Evolutionary conservation across 2,113 vertebrate genomes (phyloP).

Genomic region (Abramis brama): DNA sequence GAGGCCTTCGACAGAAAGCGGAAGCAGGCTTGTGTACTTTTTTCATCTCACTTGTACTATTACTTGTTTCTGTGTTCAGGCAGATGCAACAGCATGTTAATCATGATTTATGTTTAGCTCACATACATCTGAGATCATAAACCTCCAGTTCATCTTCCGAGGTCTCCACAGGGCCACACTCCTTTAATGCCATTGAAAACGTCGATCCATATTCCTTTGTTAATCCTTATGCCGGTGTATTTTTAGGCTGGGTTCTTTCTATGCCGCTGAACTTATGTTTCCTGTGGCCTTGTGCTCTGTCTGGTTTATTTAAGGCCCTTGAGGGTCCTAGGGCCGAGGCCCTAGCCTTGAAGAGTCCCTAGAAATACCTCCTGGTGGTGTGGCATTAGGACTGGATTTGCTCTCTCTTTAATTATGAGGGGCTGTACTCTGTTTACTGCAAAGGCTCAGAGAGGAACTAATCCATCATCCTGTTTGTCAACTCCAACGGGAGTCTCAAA

Average conservation of each 20-base stretch:
- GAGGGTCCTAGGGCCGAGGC: not conserved
- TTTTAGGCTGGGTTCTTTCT: constrained; percentile 61
- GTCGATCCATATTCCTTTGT: constrained; percentile 48
- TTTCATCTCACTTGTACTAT: not conserved
- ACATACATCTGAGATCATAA: constrained; percentile 20
- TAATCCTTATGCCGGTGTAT: constrained; percentile 51
- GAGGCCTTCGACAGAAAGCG: not conserved
- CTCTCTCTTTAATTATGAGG: constrained; percentile 40
- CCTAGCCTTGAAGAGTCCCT: constrained; percentile 14
- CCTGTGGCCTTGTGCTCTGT: constrained; percentile 39
- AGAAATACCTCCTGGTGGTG: constrained; percentile 30
- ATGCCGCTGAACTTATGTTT: constrained; percentile 45
- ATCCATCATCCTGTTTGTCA: constrained; percentile 53
- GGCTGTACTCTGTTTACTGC: constrained; percentile 44
- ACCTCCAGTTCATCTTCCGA: constrained; percentile 51
- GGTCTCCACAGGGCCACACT: constrained; percentile 58
- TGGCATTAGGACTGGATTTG: constrained; percentile 32
- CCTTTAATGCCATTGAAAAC: constrained; percentile 66
- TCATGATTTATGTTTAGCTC: not conserved
- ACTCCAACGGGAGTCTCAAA: constrained; percentile 46
- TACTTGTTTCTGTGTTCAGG: not conserved
- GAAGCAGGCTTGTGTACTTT: not conserved
- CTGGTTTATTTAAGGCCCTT: constrained; percentile 45
- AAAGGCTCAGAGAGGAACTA: constrained; percentile 38
- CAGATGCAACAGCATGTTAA: not conserved